Base-by-base conservation (phyloP, 1,140 invertebrate species). In the Trigoniulus corallinus region DNA sequence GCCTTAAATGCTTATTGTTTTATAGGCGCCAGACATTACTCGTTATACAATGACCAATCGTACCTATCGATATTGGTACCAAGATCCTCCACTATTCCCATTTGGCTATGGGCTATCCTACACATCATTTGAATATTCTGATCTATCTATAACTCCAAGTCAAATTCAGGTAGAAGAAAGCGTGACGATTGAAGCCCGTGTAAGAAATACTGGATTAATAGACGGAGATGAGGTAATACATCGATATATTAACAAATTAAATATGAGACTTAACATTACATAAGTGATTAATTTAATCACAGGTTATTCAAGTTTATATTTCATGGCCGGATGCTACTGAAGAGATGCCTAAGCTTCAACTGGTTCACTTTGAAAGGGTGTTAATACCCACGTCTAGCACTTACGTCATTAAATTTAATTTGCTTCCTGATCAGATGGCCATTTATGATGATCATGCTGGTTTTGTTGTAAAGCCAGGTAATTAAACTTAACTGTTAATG, bases 31-130 rank as follows among this genome's bases (percentile, higher is more conserved):
- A 4, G 52, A 57, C 15, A 65, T 67, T 56, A 61, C 58, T 21
- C 57, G 64, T 46, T 67, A 67, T 48, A 54, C 61, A 1, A 66
- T 67, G 65, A 50, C 26, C 7, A 60, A 58, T 3, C 53, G 61
- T 26, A 67, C 65, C 1, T 67, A 67, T 47, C 56, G 65, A 18
- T 67, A 66, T 54, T 63, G 40, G 57, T 45, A 29, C 47, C 51
- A 53, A 2, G 59, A 57, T 22, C 46, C 54, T 1, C 60, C 62
- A 0, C 46, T 63, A 7, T 67, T 61, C 53, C 61, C 64, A 2
- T 67, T 66, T 53, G 65, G 65, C 1, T 67, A 62, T 46, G 64
- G 65, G 1, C 37, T 67, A 15, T 65, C 64, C 24, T 67, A 65
- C 44, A 58, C 61, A 10, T 58, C 37, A 7, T 67, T 67, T 53